Evolutionary conservation across 1,140 invertebrate genomes (phyloP).

Genomic region (Pseudoatta argentina): DNA sequence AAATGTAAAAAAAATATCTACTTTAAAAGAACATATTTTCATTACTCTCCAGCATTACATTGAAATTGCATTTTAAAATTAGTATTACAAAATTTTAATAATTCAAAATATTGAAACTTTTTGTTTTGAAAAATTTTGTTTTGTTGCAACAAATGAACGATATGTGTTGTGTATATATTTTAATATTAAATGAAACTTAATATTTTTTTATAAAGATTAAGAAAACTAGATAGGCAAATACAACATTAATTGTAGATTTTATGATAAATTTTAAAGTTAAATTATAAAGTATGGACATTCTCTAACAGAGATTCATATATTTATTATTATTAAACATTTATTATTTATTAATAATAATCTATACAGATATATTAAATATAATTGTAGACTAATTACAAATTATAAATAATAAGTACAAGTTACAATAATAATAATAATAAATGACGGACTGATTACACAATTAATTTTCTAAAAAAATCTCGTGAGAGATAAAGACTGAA

Average conservation of each 20-base stretch:
- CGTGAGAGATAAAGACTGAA: not conserved
- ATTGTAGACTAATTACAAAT: not conserved
- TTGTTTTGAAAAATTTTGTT: too few relatives aligned
- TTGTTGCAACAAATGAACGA: too few relatives aligned
- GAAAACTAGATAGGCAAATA: too few relatives aligned
- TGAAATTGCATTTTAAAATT: too few relatives aligned
- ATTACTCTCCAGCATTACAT: too few relatives aligned
- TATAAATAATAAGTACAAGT: too few relatives aligned
- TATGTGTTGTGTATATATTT: not conserved
- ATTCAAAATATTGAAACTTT: too few relatives aligned
- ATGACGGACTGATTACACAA: not conserved
- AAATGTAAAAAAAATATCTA: too few relatives aligned
- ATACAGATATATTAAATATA: not conserved
- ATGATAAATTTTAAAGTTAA: not conserved
- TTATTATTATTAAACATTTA: constrained; percentile 34
- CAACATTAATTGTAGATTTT: not conserved
- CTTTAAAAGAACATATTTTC: too few relatives aligned
- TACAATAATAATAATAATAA: not conserved
- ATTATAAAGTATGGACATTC: not conserved
- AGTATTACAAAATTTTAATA: too few relatives aligned
- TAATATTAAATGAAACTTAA: not conserved
- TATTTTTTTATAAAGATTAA: too few relatives aligned
- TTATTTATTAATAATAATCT: constrained; percentile 20
- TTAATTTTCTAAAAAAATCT: not conserved
- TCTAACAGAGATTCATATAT: not conserved